Base-by-base conservation (phyloP, 2,888 invertebrate species). In the Ganaspis brasiliensis region DNA sequence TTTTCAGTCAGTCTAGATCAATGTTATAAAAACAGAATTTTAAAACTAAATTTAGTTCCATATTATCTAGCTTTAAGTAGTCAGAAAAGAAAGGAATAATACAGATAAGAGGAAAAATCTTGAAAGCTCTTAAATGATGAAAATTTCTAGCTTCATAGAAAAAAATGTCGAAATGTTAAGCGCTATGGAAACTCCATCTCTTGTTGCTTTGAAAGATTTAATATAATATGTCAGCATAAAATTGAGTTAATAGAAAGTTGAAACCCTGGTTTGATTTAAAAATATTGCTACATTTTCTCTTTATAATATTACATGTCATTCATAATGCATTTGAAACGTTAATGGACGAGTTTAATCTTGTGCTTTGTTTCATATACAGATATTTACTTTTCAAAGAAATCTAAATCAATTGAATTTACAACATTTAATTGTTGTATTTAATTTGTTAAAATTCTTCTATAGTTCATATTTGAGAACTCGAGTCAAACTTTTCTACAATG, bases 121-220 rank as follows among this genome's bases (percentile, higher is more conserved):
- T 61, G 61, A 37, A 35, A 37, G 37, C 21, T 59, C 31, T 31
- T 16, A 24, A 61, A 35, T 61, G 37, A 61, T 61, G 61, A 37
- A 37, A 57, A 61, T 35, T 61, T 9, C 19, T 35, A 19, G 12
- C 35, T 61, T 37, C 19, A 5, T 19, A 12, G 37, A 61, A 61
- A 61, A 57, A 61, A 37, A 37, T 5, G 4, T 61, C 16, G 12
- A 52, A 16, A 52, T 19, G 52, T 52, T 52, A 52, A 52, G 52
- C 52, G 52, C 19, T n/a, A 16, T 57, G 24, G n/a, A n/a, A 26
- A 9, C 5, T 0, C 35, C 61, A 52, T 52, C 52, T 52, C 19
- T 19, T 52, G n/a, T 19, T 61, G 19, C 61, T 61, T 61, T 61
- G 12, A 61, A 61, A 21, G 31, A 37, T 61, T 0, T 12, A 19